phyloP scores from a whole-genome alignment of 2,888 invertebrate genomes.

The Phorcus lineatus region DNA sequence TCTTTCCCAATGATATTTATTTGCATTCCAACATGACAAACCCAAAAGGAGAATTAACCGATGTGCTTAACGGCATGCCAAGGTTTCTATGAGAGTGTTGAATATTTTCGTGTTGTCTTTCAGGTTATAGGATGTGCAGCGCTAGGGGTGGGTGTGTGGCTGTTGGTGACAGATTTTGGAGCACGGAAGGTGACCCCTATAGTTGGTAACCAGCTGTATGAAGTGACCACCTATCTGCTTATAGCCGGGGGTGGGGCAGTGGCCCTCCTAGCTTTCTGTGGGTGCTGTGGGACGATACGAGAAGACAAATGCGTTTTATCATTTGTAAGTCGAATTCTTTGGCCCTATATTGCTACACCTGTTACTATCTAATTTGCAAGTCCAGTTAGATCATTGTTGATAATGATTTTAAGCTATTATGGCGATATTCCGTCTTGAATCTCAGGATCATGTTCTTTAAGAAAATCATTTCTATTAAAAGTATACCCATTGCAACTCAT shows the following conservation, averaged over 20 bases:
- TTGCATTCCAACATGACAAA: no score
- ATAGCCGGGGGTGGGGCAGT: constrained; percentile 69
- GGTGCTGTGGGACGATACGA: constrained; percentile 69
- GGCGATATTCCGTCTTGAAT: no score
- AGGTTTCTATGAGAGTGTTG: no score
- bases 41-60: no score
- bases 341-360: not conserved
- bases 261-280: constrained; percentile 69
- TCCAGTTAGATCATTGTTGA: not conserved
- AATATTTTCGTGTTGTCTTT: no score
- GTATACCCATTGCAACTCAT: no score
- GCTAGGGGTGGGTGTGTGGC: constrained; percentile 67
- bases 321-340: constrained; percentile 61
- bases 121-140: constrained; percentile 67
- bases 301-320: constrained; percentile 69
- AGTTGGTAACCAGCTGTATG: constrained; percentile 63
- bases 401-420: no score
- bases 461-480: no score
- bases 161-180: constrained; percentile 68
- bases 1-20: no score
- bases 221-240: constrained; percentile 67
- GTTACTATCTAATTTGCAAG: not conserved
- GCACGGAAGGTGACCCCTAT: constrained; percentile 68
- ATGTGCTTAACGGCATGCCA: no score
- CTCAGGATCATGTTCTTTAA: no score